Evolutionary conservation across 2,888 invertebrate genomes (phyloP).

Genomic region (Sabellastarte sp.): DNA sequence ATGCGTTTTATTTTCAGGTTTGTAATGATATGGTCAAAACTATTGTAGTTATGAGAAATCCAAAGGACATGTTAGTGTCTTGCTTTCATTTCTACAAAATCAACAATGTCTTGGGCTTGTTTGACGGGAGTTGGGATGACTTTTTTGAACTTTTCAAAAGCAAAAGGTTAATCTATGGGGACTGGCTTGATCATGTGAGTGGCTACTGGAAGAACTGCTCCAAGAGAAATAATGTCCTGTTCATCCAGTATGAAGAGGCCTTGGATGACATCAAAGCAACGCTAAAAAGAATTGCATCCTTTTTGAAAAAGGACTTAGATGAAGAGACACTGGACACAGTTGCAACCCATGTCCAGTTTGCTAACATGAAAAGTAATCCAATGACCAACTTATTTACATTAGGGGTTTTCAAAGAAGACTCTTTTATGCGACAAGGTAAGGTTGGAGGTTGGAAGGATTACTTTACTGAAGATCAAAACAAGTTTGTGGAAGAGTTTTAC

Average conservation of each 20-base stretch:
- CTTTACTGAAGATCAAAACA: background rate
- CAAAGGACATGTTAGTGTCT: background rate
- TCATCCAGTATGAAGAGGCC: background rate
- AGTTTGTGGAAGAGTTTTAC: background rate
- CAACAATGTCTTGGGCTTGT: background rate
- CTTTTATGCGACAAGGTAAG: background rate
- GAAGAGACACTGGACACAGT: background rate
- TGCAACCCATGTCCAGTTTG: background rate
- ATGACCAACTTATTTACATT: background rate
- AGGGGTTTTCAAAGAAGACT: background rate
- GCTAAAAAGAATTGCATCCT: background rate
- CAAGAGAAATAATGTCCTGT: background rate
- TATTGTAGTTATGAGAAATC: background rate
- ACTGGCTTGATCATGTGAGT: background rate
- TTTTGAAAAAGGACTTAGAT: background rate
- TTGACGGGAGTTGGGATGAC: conserved; percentile 1
- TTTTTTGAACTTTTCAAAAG: background rate
- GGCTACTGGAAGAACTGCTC: background rate
- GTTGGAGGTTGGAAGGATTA: background rate
- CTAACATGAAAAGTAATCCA: background rate
- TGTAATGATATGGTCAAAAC: background rate
- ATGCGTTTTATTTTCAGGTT: background rate
- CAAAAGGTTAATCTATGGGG: background rate
- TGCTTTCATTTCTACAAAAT: background rate
- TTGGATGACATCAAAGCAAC: background rate